A percentile compares a stretch with the other conserved stretches of the same genome.
Evolutionary conservation across 2,797 vertebrate genomes (phyloP).

Genomic region (Spinus pinus): DNA sequence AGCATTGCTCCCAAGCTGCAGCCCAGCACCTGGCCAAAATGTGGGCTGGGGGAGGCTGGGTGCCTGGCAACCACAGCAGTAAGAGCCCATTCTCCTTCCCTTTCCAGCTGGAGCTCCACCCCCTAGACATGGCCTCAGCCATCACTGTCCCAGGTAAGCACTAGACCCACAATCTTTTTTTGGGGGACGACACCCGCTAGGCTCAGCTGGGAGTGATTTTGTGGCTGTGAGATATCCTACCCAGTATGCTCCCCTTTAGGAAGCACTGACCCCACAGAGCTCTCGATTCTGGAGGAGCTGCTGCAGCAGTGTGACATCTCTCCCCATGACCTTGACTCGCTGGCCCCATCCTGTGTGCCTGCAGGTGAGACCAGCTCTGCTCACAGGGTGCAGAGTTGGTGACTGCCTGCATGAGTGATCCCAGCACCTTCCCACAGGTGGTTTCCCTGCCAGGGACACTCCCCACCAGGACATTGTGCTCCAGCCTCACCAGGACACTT

Average conservation of each 20-base stretch:
- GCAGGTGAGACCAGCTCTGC: not conserved
- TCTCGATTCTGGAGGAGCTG: fast-evolving
- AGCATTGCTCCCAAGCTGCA: not conserved
- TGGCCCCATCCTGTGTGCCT: not conserved
- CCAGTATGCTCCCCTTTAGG: not conserved
- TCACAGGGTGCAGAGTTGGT: fast-evolving
- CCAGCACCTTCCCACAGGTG: not conserved
- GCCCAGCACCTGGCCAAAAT: not conserved
- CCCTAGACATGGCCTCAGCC: not conserved
- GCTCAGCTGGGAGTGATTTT: not conserved
- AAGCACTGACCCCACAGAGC: fast-evolving
- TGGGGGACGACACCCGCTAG: fast-evolving
- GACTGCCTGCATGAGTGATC: not conserved
- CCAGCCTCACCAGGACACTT: not conserved
- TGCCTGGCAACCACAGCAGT: fast-evolving
- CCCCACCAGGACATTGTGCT: not conserved
- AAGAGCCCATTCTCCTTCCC: not conserved
- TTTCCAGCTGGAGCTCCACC: not conserved
- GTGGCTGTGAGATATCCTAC: not conserved
- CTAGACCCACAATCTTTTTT: fast-evolving
- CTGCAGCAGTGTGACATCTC: conserved; percentile 23
- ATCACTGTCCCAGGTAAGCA: not conserved
- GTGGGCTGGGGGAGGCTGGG: not conserved
- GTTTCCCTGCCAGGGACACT: not conserved
- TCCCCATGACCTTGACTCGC: fast-evolving